Conservation (phyloP, 2,113 vertebrate species). For the Ginglymostoma cirratum region DNA sequence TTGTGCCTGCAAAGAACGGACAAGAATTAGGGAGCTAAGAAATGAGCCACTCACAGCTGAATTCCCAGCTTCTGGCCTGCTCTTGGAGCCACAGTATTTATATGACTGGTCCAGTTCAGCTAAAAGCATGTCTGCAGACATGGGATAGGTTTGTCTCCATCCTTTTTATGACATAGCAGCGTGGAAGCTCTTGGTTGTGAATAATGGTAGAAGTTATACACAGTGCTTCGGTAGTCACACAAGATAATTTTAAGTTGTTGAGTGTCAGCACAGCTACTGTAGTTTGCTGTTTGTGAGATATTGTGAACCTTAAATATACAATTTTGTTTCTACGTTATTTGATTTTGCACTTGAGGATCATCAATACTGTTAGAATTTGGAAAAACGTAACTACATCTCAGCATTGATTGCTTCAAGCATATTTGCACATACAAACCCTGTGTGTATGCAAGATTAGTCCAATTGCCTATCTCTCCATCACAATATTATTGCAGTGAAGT, state of each 20-base stretch:
- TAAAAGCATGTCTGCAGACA: background rate
- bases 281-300: background rate
- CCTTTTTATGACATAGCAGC: background rate
- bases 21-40: no score
- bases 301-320: background rate
- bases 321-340: background rate
- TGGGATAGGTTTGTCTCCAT: background rate
- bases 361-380: background rate
- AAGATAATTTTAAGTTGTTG: background rate
- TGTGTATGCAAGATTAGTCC: background rate
- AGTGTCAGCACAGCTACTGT: background rate
- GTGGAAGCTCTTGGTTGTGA: background rate
- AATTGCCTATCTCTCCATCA: background rate
- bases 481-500: background rate
- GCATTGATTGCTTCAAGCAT: background rate
- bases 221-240: background rate
- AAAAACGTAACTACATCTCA: background rate
- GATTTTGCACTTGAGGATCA: background rate
- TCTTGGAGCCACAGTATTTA: no score
- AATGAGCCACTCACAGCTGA: no score
- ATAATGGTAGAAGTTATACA: background rate
- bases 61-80: no score
- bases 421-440: background rate
- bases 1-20: no score
- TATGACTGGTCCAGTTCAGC: background rate